A percentile compares a stretch with the other conserved stretches of the same genome.
Conservation (phyloP, 92 coral and sea anemone species). For the Nematostella vectensis region DNA sequence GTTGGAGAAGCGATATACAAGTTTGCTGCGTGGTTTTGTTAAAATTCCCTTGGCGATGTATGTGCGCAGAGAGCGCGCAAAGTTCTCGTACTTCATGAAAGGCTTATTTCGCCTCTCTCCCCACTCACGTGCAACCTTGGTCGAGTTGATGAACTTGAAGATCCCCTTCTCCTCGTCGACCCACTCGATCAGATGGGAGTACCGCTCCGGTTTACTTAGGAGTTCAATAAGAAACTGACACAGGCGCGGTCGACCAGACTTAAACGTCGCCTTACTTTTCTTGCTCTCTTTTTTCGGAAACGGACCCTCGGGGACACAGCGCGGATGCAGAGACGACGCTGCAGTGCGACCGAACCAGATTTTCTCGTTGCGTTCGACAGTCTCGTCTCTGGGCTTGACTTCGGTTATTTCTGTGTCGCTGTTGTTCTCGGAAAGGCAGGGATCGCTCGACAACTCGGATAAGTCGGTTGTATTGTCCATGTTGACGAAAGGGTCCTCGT, state of each 20-base stretch:
- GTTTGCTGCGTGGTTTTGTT: slow-evolving; percentile 87
- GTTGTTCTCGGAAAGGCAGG: slow-evolving; percentile 22
- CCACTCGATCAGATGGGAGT: slow-evolving; percentile 90
- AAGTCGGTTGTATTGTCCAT: slow-evolving; percentile 2
- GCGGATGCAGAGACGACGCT: not conserved
- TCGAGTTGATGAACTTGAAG: slow-evolving; percentile 88
- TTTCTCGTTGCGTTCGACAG: not conserved
- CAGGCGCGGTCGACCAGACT: slow-evolving; percentile 91
- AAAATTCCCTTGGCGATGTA: slow-evolving; percentile 97
- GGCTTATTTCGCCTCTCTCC: slow-evolving; percentile 95
- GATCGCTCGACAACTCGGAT: not conserved
- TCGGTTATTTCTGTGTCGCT: slow-evolving; percentile 18
- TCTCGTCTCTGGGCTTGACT: not conserved
- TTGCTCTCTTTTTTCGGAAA: slow-evolving; percentile 23
- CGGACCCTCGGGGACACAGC: slow-evolving; percentile 4
- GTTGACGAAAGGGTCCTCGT: not conserved
- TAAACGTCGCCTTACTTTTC: slow-evolving; percentile 33
- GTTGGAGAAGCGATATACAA: slow-evolving; percentile 63
- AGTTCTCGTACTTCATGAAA: slow-evolving; percentile 96
- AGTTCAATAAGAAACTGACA: slow-evolving; percentile 89
- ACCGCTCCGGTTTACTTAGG: slow-evolving; percentile 64
- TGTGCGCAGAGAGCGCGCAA: slow-evolving; percentile 93
- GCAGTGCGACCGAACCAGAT: slow-evolving; percentile 2
- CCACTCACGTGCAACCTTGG: slow-evolving; percentile 91
- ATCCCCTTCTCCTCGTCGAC: slow-evolving; percentile 85